phyloP scores from a whole-genome alignment of 2,113 vertebrate species.

The Galemys pyrenaicus region DNA sequence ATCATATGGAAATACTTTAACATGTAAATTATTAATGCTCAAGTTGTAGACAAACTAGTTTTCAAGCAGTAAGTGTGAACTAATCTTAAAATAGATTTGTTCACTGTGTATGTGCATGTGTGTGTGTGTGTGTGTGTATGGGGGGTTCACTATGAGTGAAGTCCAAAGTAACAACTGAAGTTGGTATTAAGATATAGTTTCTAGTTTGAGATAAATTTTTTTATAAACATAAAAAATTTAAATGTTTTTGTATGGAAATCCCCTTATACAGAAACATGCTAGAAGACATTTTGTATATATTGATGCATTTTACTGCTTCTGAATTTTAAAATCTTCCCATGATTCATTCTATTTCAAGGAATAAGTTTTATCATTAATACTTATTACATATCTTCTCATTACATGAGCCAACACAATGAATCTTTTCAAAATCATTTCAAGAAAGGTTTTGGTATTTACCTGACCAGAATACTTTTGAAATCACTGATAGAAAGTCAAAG shows the following conservation, averaged over 20 bases:
- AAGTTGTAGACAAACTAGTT: conserved; percentile 51
- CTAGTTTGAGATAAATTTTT: neutral
- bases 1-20: neutral
- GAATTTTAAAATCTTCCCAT: neutral
- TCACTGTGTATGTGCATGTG: neutral
- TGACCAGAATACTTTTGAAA: conserved; percentile 47
- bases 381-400: conserved; percentile 37
- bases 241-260: neutral
- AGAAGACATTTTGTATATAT: neutral
- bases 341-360: conserved; percentile 3
- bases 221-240: conserved; percentile 15
- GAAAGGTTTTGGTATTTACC: neutral
- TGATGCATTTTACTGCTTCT: conserved; percentile 20
- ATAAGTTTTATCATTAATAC: conserved; percentile 23
- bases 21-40: neutral
- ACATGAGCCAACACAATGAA: neutral
- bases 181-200: conserved; percentile 13
- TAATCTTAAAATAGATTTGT: conserved; percentile 20
- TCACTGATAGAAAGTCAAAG: conserved; percentile 26
- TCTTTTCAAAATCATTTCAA: conserved; percentile 46
- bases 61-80: conserved; percentile 26
- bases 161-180: conserved; percentile 37
- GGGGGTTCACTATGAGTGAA: neutral
- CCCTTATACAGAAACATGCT: neutral
- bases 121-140: no score